Percentiles rank a stretch among this genome's conserved stretches.
Conservation (phyloP, 2,113 vertebrate species). For the Silurus glanis region DNA sequence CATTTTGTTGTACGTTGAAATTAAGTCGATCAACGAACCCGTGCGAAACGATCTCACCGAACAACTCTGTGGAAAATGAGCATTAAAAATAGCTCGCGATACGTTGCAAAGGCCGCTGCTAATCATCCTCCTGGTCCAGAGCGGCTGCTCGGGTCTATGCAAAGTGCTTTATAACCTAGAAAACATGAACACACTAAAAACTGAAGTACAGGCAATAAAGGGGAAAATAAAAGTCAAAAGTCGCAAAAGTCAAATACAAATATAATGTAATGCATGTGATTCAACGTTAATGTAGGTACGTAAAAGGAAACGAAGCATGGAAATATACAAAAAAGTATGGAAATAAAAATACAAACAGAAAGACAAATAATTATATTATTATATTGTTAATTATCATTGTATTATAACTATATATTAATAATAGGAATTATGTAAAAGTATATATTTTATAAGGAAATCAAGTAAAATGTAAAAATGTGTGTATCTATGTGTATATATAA, state of each 20-base stretch:
- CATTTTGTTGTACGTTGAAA: conserved; percentile 47
- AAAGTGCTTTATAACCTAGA: too few species aligned
- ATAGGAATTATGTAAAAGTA: too few species aligned
- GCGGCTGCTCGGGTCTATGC: background rate
- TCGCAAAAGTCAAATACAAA: background rate
- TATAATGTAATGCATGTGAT: background rate
- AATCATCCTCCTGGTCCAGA: conserved; percentile 36
- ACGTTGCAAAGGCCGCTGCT: conserved; percentile 18
- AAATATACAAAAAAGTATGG: background rate
- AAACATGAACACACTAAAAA: background rate
- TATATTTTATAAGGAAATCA: too few species aligned
- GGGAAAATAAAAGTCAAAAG: background rate
- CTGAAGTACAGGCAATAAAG: background rate
- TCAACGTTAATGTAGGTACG: background rate
- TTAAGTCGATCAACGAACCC: conserved; percentile 37
- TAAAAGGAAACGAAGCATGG: background rate
- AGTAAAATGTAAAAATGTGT: too few species aligned
- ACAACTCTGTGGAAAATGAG: conserved; percentile 33
- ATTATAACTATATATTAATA: too few species aligned
- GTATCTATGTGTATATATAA: too few species aligned
- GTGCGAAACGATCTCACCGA: conserved; percentile 9
- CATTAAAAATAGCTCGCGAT: conserved; percentile 42
- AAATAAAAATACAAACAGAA: background rate
- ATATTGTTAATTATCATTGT: too few species aligned
- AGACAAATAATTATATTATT: too few species aligned